These are phyloP conservation scores for Columba guinea DNA, from an alignment of 2,797 vertebrate genomes.

Conservation along the genomic window DNA sequence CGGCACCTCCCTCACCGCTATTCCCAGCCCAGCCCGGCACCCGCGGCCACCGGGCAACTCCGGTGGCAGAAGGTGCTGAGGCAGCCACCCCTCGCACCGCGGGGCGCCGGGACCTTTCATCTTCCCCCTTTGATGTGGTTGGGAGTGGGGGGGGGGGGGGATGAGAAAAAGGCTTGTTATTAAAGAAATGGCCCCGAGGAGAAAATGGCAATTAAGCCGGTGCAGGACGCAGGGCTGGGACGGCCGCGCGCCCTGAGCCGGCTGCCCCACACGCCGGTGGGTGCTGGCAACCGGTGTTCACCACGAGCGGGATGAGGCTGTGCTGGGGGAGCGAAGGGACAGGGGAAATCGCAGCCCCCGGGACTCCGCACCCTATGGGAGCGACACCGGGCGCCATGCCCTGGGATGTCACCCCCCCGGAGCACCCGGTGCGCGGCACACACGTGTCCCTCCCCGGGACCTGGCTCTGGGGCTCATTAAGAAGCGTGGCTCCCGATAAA, in stretches of 20 bases:
- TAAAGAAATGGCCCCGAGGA: conserved; percentile 51
- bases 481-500: conserved; percentile 5
- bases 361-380: not conserved
- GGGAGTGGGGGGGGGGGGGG: not conserved
- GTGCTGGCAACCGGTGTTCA: not conserved
- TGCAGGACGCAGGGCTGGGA: conserved; percentile 6
- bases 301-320: not conserved
- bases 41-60: not conserved
- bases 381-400: not conserved
- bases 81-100: conserved; percentile 49
- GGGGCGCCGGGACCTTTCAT: conserved; percentile 44
- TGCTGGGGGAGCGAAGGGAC: accelerated
- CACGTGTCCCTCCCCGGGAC: not conserved
- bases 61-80: conserved; percentile 47
- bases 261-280: not conserved
- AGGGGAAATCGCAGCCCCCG: accelerated
- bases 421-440: not conserved
- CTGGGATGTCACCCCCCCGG: not conserved
- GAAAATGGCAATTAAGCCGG: conserved; percentile 35
- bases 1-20: conserved; percentile 27
- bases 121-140: conserved; percentile 62
- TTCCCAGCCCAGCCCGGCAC: conserved; percentile 7
- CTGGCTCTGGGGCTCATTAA: not conserved
- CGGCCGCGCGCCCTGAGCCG: not conserved
- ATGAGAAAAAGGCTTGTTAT: not conserved